Evolutionary conservation across 2,888 invertebrate genomes (phyloP).

Genomic region (Tuta absoluta): DNA sequence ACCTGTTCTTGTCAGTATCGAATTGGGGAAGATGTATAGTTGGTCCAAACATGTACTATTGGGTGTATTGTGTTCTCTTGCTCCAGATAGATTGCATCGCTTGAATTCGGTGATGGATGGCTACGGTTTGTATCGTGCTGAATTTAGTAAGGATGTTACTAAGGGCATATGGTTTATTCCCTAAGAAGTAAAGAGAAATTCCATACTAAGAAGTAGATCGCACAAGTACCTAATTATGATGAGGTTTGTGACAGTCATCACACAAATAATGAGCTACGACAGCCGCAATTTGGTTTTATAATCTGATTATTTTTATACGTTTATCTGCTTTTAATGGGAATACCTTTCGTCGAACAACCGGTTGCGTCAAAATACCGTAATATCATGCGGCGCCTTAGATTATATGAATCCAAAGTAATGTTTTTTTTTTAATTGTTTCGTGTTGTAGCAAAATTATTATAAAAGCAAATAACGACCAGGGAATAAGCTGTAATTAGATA

Average conservation of each 20-base stretch:
- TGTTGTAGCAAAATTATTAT: neutral
- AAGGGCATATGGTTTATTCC: no score
- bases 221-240: no score
- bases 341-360: no score
- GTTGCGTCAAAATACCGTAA: no score
- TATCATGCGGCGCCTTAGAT: no score
- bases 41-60: conserved; percentile 20
- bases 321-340: no score
- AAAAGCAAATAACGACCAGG: neutral
- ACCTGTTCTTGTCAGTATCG: conserved; percentile 59
- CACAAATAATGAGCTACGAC: no score
- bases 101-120: conserved; percentile 10
- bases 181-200: no score
- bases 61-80: conserved; percentile 1
- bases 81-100: conserved; percentile 2
- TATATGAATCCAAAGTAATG: neutral
- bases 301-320: no score
- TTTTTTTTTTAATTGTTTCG: neutral
- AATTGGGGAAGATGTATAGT: conserved; percentile 54
- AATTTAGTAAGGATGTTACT: neutral
- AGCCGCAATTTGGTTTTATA: no score
- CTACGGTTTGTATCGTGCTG: conserved; percentile 1
- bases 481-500: conserved; percentile 12
- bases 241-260: no score
- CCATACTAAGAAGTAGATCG: no score